Evolutionary conservation across 2,888 invertebrate species (phyloP).

Genomic region (Dynastes grantii): DNA sequence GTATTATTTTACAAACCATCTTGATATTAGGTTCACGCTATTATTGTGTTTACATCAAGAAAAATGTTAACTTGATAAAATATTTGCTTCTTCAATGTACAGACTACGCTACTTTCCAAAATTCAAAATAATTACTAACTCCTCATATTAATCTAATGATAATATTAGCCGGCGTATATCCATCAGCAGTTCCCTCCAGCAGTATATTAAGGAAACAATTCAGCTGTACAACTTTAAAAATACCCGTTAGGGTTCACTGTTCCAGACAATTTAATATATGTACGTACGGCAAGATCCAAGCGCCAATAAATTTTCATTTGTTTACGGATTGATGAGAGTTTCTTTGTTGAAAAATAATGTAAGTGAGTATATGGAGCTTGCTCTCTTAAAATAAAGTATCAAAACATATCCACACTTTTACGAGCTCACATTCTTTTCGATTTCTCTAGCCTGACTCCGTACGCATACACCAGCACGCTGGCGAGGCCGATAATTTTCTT

Average conservation of each 20-base stretch:
- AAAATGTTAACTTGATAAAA: no score
- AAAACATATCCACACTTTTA: slow-evolving; percentile 50
- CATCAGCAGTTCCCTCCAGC: background rate
- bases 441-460: slow-evolving; percentile 3
- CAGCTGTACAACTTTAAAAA: slow-evolving; percentile 41
- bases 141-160: background rate
- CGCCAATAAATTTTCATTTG: slow-evolving; percentile 47
- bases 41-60: no score
- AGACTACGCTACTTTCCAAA: no score
- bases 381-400: slow-evolving; percentile 50
- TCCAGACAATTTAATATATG: slow-evolving; percentile 48
- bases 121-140: background rate
- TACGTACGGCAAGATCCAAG: slow-evolving; percentile 27
- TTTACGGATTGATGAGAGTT: slow-evolving; percentile 48
- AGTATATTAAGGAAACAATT: slow-evolving; percentile 23
- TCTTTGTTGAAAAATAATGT: slow-evolving; percentile 50
- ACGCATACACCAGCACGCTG: slow-evolving; percentile 6
- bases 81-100: no score
- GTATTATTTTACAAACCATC: no score
- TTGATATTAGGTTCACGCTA: no score
- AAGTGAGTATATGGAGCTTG: slow-evolving; percentile 46
- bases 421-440: slow-evolving; percentile 47
- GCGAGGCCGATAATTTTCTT: slow-evolving; percentile 39
- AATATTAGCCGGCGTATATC: slow-evolving; percentile 2
- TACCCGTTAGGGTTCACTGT: slow-evolving; percentile 55